Evolutionary conservation across 2,797 vertebrate genomes (phyloP).

Genomic region (Sciurus vulgaris): DNA sequence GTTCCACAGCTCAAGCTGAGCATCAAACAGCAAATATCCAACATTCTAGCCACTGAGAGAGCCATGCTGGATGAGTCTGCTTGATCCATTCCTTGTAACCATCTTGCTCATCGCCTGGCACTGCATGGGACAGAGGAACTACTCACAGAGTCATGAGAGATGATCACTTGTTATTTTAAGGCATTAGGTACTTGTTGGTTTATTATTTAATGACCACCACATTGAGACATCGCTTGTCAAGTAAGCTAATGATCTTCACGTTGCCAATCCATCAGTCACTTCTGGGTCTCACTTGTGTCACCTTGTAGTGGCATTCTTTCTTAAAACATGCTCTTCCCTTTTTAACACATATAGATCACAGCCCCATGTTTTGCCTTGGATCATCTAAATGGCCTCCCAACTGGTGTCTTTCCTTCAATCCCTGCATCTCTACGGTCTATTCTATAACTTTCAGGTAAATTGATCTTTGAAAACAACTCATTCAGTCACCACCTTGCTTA

Average conservation of each 20-base stretch:
- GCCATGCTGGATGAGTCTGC: background rate
- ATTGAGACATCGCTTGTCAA: background rate
- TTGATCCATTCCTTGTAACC: background rate
- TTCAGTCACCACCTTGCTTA: background rate
- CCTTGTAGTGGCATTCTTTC: background rate
- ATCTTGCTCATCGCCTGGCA: background rate
- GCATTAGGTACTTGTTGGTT: background rate
- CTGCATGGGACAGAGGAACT: background rate
- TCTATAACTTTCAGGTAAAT: background rate
- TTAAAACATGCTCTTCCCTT: background rate
- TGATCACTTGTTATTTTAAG: constrained; percentile 3
- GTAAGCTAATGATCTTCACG: background rate
- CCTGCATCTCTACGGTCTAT: background rate
- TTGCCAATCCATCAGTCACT: background rate
- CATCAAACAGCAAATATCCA: background rate
- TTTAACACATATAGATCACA: background rate
- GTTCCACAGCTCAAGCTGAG: background rate
- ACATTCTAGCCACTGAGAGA: background rate
- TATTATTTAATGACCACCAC: background rate
- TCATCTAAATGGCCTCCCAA: background rate
- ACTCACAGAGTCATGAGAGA: background rate
- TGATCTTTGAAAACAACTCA: constrained; percentile 37
- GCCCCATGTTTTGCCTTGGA: background rate
- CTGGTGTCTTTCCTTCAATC: background rate
- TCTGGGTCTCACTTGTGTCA: background rate